Base-by-base conservation (phyloP, 2,113 vertebrate genomes). In the Brachypodius melanocephalos region DNA sequence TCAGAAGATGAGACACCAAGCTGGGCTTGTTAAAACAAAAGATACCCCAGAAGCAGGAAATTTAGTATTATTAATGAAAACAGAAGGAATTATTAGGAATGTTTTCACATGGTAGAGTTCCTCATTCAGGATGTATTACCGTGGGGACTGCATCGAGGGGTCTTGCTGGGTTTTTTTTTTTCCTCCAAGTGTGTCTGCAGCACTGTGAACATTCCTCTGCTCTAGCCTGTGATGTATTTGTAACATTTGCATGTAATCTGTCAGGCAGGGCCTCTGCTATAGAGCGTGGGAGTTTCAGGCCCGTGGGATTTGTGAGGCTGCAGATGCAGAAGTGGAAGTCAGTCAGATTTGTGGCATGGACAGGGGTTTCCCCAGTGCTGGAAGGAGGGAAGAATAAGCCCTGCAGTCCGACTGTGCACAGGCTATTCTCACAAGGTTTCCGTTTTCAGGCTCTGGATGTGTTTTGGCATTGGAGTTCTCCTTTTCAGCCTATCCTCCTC, bases 1-100 rank as follows among this genome's bases (percentile, higher is more conserved):
- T 88, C 71, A 93, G 81, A 79, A 91, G 68, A 90, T 1, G 7
- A 83, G 94, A 80, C 91, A 76, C 84, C 93, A 95, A 85, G 8
- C 68, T 83, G 43, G 69, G 66, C 91, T 93, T 96, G 57, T 85
- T 93, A 73, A 96, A 97, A 79, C 84, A 84, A 81, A 94, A 69
- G 83, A 77, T 78, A 75, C 19, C 63, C 80, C 57, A 96, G 96
- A 90, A 97, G 95, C 93, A 94, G 88, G 93, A 97, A 97, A 97
- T 95, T 81, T 82, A 88, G 93, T 95, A 93, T 95, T 96, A 93
- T 91, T 97, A 91, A 92, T 96, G 94, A 96, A 96, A 97, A 96
- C 94, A 96, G 73, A 57, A 87, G 82, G 89, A 96, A 90, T 96
- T 93, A 83, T 86, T 95, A 24, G 87, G 87, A 95, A 77, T 72